A percentile compares a stretch with the other conserved stretches of the same genome.
Evolutionary conservation across 2,888 invertebrate species (phyloP).

Genomic region (Lasioglossum morio): DNA sequence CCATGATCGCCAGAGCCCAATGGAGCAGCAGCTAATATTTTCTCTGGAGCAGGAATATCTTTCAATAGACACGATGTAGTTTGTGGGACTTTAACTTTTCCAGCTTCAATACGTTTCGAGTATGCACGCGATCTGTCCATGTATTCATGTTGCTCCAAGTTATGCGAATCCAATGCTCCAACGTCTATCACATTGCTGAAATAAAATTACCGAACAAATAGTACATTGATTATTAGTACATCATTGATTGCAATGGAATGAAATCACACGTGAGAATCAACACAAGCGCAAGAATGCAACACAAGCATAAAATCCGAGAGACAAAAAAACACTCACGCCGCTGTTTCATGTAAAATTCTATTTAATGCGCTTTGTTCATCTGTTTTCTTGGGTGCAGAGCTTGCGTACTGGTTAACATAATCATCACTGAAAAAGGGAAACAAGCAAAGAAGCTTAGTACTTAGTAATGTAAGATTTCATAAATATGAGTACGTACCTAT

Average conservation of each 20-base stretch:
- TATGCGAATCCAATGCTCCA: constrained; percentile 95
- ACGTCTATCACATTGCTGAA: constrained; percentile 96
- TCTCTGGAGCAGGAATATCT: constrained; percentile 92
- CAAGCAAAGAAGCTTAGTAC: constrained; percentile 34
- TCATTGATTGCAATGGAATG: neutral
- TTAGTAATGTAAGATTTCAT: neutral
- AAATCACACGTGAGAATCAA: constrained; percentile 37
- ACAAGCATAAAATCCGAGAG: constrained; percentile 54
- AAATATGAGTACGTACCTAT: constrained; percentile 84
- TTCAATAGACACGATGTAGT: constrained; percentile 87
- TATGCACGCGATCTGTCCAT: constrained; percentile 87
- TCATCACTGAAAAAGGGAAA: constrained; percentile 86
- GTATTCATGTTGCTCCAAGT: constrained; percentile 95
- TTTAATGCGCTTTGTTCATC: constrained; percentile 96
- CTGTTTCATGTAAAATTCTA: constrained; percentile 95
- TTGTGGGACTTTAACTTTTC: constrained; percentile 84
- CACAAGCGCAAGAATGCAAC: constrained; percentile 33
- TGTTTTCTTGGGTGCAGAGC: constrained; percentile 90
- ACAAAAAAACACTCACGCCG: constrained; percentile 88
- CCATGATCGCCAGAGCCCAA: constrained; percentile 88
- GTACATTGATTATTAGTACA: neutral
- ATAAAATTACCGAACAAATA: constrained; percentile 48
- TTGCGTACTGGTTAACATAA: constrained; percentile 87
- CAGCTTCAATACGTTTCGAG: constrained; percentile 82
- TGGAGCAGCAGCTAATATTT: constrained; percentile 88